Percentiles rank a stretch among this genome's conserved stretches.
Evolutionary conservation across 37 sponge, comb jelly and placozoan genomes (phyloP).

Genomic region (Crambe crambe): DNA sequence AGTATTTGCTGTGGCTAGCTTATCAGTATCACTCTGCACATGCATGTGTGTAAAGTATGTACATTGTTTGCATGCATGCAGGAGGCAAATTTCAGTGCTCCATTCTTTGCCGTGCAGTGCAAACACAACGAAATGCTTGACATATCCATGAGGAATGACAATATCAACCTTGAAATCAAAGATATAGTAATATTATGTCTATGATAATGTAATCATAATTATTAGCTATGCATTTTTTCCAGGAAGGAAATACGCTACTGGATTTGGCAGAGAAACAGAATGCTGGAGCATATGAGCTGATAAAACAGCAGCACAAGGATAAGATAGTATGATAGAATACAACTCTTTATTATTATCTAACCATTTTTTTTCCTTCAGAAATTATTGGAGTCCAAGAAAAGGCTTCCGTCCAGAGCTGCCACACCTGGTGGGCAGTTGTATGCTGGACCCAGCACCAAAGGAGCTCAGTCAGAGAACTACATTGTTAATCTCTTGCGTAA

Average conservation of each 20-base stretch:
- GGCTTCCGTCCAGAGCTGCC: background rate
- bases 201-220: background rate
- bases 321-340: background rate
- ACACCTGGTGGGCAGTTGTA: background rate
- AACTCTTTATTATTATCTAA: background rate
- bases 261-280: background rate
- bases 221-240: background rate
- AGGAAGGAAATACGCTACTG: constrained; percentile 2
- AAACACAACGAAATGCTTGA: background rate
- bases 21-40: background rate
- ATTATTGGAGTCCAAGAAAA: background rate
- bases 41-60: too few relatives aligned
- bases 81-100: constrained; percentile 12
- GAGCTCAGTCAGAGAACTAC: background rate
- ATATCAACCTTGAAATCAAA: constrained; percentile 1
- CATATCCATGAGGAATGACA: background rate
- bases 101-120: constrained; percentile 12
- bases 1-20: background rate
- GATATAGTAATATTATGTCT: background rate
- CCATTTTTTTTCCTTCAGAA: background rate
- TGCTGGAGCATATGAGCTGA: background rate
- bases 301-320: background rate
- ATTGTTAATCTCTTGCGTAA: background rate
- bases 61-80: too few relatives aligned
- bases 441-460: background rate